Evolutionary conservation across 2,888 invertebrate genomes (phyloP), one percentile per base, ranked within the genome.

Genomic region (Andrena bicolor): DNA sequence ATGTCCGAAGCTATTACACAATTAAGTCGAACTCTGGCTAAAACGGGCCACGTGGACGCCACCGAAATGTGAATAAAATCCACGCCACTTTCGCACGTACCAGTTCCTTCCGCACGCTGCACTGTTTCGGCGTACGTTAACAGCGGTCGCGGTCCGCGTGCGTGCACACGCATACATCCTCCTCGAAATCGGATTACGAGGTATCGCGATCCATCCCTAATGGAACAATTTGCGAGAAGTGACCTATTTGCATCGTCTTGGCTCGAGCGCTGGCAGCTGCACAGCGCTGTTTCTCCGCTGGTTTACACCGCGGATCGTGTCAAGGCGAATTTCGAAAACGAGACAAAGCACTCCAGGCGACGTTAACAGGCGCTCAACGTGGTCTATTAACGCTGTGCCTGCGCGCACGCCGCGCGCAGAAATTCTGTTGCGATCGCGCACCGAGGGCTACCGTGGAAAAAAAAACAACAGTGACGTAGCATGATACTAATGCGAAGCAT

Each of bases 221-320:
- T 78, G 64, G 76, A 82, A 66, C 71, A 69, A 60, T 71, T 80
- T 48, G 78, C 63, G 63, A 56, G 56, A 63, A 51, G 69, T 80
- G 88, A 88, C 85, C 83, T 65, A 84, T 89, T 88, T 88, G 69
- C 82, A 76, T 72, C 63, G 72, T 72, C 76, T 85, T 82, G 77
- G 58, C 77, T 75, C 68, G 73, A 85, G 75, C 65, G 69, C 76
- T 48, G 68, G 58, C 69, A 73, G 78, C 82, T 76, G 82, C 64
- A 48, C 78, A 78, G 82, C 76, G 80, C 60, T 35, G 61, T 64
- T 68, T 74, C 76, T 64, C 66, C 63, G 73, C 48, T 71, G 53
- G 51, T 26, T 23, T 32, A 28, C 30, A 48, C 20, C 7, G n/a
- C 32, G 56, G 23, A 70, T 66, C 60, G 73, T 82, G 72, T 48